phyloP scores from a whole-genome alignment of 2,113 vertebrate species.

The Galbula dea region DNA sequence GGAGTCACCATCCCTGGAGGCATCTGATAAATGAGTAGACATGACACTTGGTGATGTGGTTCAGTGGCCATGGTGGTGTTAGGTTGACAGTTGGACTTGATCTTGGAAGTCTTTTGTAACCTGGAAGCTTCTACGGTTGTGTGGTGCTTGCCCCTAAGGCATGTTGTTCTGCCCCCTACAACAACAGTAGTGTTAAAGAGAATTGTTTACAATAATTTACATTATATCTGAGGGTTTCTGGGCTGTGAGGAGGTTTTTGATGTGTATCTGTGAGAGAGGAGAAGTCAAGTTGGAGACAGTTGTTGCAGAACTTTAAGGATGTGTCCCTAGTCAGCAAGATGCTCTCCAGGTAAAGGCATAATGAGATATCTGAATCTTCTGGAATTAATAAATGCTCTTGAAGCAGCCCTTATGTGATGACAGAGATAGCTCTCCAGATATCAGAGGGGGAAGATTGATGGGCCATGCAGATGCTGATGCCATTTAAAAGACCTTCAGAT shows the following conservation, averaged over 20 bases:
- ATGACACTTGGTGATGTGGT: too few relatives aligned
- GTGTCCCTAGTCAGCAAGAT: not conserved
- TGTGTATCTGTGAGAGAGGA: accelerated
- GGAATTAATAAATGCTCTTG: conserved; percentile 36
- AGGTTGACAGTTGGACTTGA: too few relatives aligned
- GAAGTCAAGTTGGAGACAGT: not conserved
- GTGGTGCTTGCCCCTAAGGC: not conserved
- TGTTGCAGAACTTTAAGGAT: not conserved
- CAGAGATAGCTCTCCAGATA: conserved; percentile 41
- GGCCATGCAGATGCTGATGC: conserved; percentile 37
- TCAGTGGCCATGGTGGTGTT: too few relatives aligned
- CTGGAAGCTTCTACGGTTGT: too few relatives aligned
- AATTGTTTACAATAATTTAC: not conserved
- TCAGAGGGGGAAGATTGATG: conserved; percentile 42
- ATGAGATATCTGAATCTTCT: conserved; percentile 33
- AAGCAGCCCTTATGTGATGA: not conserved
- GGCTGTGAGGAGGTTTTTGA: not conserved
- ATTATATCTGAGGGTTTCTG: not conserved
- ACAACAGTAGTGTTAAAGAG: not conserved
- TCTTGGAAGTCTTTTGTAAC: too few relatives aligned
- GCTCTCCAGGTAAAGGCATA: not conserved
- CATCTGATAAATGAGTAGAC: too few relatives aligned
- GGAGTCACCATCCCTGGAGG: too few relatives aligned
- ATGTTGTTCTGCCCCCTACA: not conserved
- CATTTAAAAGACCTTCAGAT: conserved; percentile 45